Conservation (phyloP, 2,113 vertebrate species). For the Equus quagga region DNA sequence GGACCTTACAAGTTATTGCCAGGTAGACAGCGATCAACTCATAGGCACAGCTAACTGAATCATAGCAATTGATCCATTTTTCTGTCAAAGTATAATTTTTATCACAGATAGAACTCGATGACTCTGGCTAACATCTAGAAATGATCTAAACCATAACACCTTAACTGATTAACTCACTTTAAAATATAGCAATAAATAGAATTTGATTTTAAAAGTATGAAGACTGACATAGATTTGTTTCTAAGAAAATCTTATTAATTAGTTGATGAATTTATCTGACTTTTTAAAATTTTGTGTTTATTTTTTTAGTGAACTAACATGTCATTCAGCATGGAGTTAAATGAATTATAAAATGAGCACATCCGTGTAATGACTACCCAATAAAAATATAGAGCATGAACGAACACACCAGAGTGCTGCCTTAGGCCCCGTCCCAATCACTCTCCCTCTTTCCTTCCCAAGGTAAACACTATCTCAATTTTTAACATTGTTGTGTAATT, state of each 20-base stretch:
- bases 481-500: neutral
- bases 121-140: neutral
- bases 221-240: neutral
- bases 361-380: neutral
- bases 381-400: neutral
- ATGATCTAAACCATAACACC: neutral
- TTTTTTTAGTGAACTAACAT: neutral
- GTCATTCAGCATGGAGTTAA: neutral
- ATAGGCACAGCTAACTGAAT: neutral
- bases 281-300: neutral
- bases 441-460: neutral
- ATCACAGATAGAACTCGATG: neutral
- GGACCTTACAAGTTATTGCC: neutral
- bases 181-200: neutral
- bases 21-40: neutral
- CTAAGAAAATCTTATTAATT: neutral
- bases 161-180: neutral
- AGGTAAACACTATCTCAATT: neutral
- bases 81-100: neutral
- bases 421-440: neutral
- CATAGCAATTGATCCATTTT: neutral
- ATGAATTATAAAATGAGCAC: neutral
- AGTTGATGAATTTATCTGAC: neutral
- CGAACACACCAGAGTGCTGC: neutral
- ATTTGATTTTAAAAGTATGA: neutral